Percentiles rank a stretch among this genome's conserved stretches.
Conservation (phyloP, 2,888 invertebrate species). For the Nephrotoma guestfalica region DNA sequence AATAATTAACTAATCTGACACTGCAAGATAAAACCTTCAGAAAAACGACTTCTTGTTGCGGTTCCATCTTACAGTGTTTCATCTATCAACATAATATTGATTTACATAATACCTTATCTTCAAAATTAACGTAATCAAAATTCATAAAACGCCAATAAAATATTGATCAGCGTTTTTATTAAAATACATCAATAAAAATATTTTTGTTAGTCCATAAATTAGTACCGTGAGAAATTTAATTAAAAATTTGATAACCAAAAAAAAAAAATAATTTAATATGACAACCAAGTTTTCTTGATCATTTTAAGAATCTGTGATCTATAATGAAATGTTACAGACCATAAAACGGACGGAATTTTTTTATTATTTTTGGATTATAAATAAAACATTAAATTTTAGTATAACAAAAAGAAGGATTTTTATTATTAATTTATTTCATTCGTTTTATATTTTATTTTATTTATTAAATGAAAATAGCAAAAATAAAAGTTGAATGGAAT, state of each 20-base stretch:
- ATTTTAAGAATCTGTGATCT: not conserved
- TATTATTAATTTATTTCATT: not conserved
- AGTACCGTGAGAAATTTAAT: not conserved
- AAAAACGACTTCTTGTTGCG: no score
- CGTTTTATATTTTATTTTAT: not conserved
- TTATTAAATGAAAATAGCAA: not conserved
- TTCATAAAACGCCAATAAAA: not conserved
- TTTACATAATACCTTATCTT: no score
- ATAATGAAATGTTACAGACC: not conserved
- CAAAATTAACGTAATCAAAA: no score
- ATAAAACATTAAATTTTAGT: not conserved
- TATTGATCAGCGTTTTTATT: not conserved
- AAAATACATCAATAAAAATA: not conserved
- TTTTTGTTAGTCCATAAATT: not conserved
- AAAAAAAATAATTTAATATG: not conserved
- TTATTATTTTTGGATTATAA: not conserved
- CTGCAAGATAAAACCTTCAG: no score
- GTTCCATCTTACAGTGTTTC: no score
- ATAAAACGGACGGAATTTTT: not conserved
- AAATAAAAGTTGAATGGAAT: not conserved
- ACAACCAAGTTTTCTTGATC: not conserved
- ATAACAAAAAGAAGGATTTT: not conserved
- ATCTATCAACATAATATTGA: no score
- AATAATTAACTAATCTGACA: no score
- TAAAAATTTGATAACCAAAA: not conserved